Evolutionary conservation across 2,888 invertebrate species (phyloP).

Genomic region (Camptogramma bilineatum): DNA sequence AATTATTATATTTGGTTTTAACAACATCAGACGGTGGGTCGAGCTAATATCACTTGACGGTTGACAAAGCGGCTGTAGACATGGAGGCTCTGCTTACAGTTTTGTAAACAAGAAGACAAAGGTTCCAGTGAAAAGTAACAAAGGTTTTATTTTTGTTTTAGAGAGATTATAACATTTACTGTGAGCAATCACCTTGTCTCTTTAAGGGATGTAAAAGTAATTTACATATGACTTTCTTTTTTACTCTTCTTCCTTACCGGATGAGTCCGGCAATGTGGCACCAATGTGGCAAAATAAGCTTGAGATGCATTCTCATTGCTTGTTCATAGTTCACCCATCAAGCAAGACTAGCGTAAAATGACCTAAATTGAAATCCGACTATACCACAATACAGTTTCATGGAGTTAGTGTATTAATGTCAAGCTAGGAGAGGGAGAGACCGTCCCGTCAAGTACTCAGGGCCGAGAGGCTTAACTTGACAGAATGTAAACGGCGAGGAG

Average conservation of each 20-base stretch:
- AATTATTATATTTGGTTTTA: constrained; percentile 76
- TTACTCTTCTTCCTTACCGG: too few relatives aligned
- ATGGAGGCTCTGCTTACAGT: constrained; percentile 78
- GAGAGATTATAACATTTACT: not conserved
- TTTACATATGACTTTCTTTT: not conserved
- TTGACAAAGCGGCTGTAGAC: constrained; percentile 84
- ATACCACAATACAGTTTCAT: constrained; percentile 46
- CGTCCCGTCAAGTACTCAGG: constrained; percentile 62
- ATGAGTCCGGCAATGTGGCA: too few relatives aligned
- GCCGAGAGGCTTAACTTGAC: constrained; percentile 69
- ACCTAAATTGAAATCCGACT: constrained; percentile 34
- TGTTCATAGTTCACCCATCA: too few relatives aligned
- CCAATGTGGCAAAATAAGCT: too few relatives aligned
- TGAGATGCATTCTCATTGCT: too few relatives aligned
- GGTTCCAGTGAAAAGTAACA: constrained; percentile 68
- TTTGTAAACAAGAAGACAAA: constrained; percentile 76
- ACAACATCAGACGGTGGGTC: constrained; percentile 78
- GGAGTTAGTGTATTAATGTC: constrained; percentile 55
- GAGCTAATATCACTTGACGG: constrained; percentile 79
- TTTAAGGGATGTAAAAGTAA: not conserved
- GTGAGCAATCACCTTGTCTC: not conserved
- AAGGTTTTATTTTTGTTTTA: constrained; percentile 65
- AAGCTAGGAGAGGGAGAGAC: constrained; percentile 53
- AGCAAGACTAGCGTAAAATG: constrained; percentile 15
- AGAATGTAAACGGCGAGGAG: constrained; percentile 68